Base-by-base conservation (phyloP, 2,113 vertebrate species). In the Pipa parva region DNA sequence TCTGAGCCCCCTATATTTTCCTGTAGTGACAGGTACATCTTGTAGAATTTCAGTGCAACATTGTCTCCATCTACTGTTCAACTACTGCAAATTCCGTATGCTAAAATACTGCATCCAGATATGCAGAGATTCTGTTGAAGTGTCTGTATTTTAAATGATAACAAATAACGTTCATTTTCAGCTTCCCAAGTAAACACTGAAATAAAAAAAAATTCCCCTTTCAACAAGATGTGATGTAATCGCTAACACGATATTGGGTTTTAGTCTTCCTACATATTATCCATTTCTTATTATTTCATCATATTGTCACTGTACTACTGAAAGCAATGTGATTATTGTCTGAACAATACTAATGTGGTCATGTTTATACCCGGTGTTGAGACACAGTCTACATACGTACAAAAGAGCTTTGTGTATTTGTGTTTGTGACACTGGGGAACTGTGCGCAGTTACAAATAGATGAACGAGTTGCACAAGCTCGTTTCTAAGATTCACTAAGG, bases 51-150 rank as follows among this genome's bases (percentile, higher is more conserved):
- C 3, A 24, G n/a, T 61, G 58, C 58, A 70, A 36, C 49, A 50
- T 29, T 54, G 36, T 21, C 51, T 48, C 66, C 66, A 70, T 70
- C 66, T 70, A 61, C 57, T 70, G 66, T 17, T 24, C 9, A n/a
- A n/a, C 4, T 2, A 2, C n/a, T 28, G 55, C 24, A 15, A 54
- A 17, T 22, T 22, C 7, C 15, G 17, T 15, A 8, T 4, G 2
- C 5, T 49, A 49, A 24, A 24, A 49, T 1, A 7, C 2, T 7
- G 3, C 13, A 8, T n/a, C 8, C 5, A 9, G 15, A 7, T 49
- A 22, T 22, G 7, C 4, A 22, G 21, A 49, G 9, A 13, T 9
- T 2, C 46, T 24, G 6, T 1, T 20, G 4, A 20, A 22, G 8
- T 10, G 21, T 24, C 46, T 49, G 21, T 49, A 20, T 49, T 49